phyloP scores from a whole-genome alignment of 2,113 vertebrate species.

The Entomyzon cyanotis region DNA sequence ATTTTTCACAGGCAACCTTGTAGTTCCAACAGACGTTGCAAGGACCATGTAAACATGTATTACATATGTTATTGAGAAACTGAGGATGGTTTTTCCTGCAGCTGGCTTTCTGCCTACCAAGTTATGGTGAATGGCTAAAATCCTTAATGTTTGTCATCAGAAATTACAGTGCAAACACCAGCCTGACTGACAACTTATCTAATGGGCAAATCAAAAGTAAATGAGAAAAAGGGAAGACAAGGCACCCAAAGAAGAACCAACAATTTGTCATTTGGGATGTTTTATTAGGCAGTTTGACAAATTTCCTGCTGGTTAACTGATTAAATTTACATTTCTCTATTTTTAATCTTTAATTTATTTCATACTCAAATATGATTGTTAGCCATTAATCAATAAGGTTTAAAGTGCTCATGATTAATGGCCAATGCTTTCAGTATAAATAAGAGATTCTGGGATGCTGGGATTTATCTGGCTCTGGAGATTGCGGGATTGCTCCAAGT shows the following conservation, averaged over 20 bases:
- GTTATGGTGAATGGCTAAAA: not conserved
- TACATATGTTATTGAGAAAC: not conserved
- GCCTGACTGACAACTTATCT: not conserved
- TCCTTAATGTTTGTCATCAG: not conserved
- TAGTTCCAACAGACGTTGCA: not conserved
- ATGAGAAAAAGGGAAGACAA: not conserved
- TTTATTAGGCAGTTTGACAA: slow-evolving; percentile 25
- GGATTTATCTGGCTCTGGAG: not conserved
- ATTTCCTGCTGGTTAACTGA: slow-evolving; percentile 4
- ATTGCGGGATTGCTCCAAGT: not conserved
- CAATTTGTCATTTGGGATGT: slow-evolving; percentile 14
- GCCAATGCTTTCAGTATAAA: not conserved
- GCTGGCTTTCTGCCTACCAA: not conserved
- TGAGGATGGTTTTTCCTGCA: not conserved
- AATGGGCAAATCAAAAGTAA: not conserved
- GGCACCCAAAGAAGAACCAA: not conserved
- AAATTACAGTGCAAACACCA: not conserved
- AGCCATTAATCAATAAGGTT: slow-evolving; percentile 28
- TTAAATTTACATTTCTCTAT: slow-evolving; percentile 24
- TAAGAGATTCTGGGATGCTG: not conserved
- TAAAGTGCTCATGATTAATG: slow-evolving; percentile 29
- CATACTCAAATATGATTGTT: slow-evolving; percentile 8
- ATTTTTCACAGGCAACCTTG: not conserved
- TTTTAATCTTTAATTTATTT: slow-evolving; percentile 54
- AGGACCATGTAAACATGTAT: not conserved